Base-by-base conservation (phyloP, 2,113 vertebrate genomes). In the Setophaga kirtlandii region DNA sequence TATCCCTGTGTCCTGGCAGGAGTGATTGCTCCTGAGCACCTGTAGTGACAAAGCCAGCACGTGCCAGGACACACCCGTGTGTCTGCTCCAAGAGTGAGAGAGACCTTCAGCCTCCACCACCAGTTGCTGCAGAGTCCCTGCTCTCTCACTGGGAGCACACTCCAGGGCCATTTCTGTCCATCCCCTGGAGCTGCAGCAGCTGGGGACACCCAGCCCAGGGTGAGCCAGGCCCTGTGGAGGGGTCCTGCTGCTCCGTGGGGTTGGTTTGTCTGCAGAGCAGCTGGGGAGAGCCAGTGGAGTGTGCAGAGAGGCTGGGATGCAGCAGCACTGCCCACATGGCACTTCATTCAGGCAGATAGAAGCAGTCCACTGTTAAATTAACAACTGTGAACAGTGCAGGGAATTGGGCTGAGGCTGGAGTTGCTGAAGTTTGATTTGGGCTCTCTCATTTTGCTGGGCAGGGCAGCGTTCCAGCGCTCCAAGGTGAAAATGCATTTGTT, bases 311-410 rank as follows among this genome's bases (percentile, higher is more conserved):
- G 24, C 85, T 35, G 76, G 80, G 88, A 67, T 33, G 41, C 60
- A 4, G 41, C 80, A 74, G 83, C 78, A 76, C 81, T 76, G 70
- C 77, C 91, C 84, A 39, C 77, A 17, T 1, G 49, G 74, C 87
- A 39, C 78, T 85, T 70, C 16, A 69, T 33, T 63, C 15, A 37
- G 75, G 78, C 80, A 83, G 78, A 87, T 0, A 65, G 91, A 94
- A 63, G 25, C 87, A 95, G 78, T 31, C 35, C 87, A 69, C 23
- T 93, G 87, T 88, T 95, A 83, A 97, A 94, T 96, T 90, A 95
- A 88, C 90, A 90, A 62, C 78, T 80, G 89, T 27, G 91, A 86
- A 31, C 0, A 2, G 67, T 7, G 67, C 89, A 49, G 70, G 73
- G 84, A 46, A 62, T 12, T 69, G 87, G 79, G 93, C 47, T 47